Percentiles rank a stretch among this genome's conserved stretches.
Evolutionary conservation across 2,888 invertebrate genomes (phyloP).

Genomic region (Acronicta leporina): DNA sequence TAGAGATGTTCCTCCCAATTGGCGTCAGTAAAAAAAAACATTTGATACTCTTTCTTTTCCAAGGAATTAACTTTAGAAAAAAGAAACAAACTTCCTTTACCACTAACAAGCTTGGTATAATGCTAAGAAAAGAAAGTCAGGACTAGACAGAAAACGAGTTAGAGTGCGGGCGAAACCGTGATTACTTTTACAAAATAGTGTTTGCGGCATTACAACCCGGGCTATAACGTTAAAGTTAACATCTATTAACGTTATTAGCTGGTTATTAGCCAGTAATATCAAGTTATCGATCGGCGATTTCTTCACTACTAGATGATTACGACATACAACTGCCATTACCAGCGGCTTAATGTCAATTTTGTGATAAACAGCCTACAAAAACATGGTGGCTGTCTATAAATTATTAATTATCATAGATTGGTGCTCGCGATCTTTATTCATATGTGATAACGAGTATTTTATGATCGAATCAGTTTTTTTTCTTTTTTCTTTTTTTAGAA

Average conservation of each 20-base stretch:
- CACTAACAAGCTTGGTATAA: conserved; percentile 28
- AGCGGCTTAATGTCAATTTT: conserved; percentile 46
- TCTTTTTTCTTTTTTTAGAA: too few relatives aligned
- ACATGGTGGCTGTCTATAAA: conserved; percentile 44
- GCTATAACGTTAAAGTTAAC: conserved; percentile 53
- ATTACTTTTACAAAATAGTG: conserved; percentile 49
- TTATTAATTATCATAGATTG: conserved; percentile 53
- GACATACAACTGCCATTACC: conserved; percentile 46
- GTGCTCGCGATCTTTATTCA: conserved; percentile 28
- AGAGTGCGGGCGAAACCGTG: conserved; percentile 28
- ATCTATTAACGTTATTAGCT: conserved; percentile 60
- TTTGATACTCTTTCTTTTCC: conserved; percentile 16
- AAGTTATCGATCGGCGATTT: conserved; percentile 56
- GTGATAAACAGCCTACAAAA: conserved; percentile 50
- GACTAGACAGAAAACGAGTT: conserved; percentile 28
- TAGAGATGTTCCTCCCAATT: conserved; percentile 35
- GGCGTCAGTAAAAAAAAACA: conserved; percentile 15
- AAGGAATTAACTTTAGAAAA: conserved; percentile 26
- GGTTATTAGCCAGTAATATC: conserved; percentile 51
- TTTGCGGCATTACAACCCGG: conserved; percentile 41
- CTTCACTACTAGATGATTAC: conserved; percentile 53
- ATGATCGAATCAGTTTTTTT: conserved; percentile 28
- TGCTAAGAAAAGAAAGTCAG: conserved; percentile 27
- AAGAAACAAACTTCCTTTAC: conserved; percentile 29
- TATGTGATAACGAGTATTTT: conserved; percentile 39